phyloP scores from a whole-genome alignment of 2,113 vertebrate genomes.

The Prochilodus magdalenae region DNA sequence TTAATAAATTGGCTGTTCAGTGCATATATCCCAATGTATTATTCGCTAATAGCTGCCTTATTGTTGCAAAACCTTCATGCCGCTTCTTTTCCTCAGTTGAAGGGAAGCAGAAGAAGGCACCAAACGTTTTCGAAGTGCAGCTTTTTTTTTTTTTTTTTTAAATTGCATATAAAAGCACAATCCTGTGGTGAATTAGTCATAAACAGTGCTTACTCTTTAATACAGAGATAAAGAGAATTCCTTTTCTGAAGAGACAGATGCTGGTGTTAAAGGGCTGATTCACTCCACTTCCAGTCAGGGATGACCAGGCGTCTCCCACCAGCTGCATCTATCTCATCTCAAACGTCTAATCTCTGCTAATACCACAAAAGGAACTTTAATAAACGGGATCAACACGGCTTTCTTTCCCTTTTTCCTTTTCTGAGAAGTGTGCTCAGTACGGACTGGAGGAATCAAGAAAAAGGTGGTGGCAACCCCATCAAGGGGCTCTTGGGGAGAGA shows the following conservation, averaged over 20 bases:
- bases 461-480: background rate
- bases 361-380: background rate
- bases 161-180: background rate
- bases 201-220: background rate
- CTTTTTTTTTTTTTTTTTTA: background rate
- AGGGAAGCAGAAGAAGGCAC: too few species aligned
- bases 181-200: conserved; percentile 17
- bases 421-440: background rate
- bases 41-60: too few species aligned
- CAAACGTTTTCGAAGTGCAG: too few species aligned
- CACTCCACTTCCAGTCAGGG: conserved; percentile 17
- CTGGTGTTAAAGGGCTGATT: conserved; percentile 12
- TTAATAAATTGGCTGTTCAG: too few species aligned
- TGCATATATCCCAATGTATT: too few species aligned
- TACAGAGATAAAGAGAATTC: background rate
- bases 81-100: too few species aligned
- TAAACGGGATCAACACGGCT: background rate
- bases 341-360: conserved; percentile 3
- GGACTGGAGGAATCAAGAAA: background rate
- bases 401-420: background rate
- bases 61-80: too few species aligned
- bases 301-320: conserved; percentile 6
- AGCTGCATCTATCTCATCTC: conserved; percentile 5
- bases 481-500: background rate
- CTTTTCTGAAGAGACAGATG: conserved; percentile 1